Evolutionary conservation across 2,113 vertebrate genomes (phyloP).

Genomic region (Gnathonemus longibarbis): DNA sequence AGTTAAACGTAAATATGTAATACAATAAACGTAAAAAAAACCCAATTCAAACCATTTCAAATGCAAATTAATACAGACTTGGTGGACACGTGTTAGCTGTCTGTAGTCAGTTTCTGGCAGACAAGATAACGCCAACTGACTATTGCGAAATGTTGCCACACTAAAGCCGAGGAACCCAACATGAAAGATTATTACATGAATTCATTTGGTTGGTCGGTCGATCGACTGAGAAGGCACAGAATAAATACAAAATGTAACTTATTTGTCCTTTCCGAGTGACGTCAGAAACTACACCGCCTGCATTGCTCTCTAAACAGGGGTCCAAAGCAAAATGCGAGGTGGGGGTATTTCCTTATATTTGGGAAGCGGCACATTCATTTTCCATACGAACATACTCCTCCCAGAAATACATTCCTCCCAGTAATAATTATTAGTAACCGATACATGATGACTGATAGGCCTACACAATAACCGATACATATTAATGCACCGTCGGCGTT

Average conservation of each 20-base stretch:
- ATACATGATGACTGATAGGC: not conserved
- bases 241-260: not conserved
- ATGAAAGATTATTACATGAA: not conserved
- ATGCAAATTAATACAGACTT: no score
- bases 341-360: not conserved
- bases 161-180: not conserved
- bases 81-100: no score
- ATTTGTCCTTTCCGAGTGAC: not conserved
- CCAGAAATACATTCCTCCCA: not conserved
- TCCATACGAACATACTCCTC: not conserved
- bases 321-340: not conserved
- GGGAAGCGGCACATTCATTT: not conserved
- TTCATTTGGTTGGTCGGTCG: not conserved
- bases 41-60: no score
- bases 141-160: not conserved
- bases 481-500: not conserved
- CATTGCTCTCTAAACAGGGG: not conserved
- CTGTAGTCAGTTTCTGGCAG: no score
- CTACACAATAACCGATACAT: not conserved
- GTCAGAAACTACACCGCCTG: not conserved
- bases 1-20: no score
- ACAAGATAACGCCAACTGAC: no score
- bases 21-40: no score
- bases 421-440: not conserved
- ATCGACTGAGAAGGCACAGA: not conserved